Percentiles rank a stretch among this genome's conserved stretches.
Conservation (phyloP, 2,113 vertebrate species). For the Etheostoma spectabile region DNA sequence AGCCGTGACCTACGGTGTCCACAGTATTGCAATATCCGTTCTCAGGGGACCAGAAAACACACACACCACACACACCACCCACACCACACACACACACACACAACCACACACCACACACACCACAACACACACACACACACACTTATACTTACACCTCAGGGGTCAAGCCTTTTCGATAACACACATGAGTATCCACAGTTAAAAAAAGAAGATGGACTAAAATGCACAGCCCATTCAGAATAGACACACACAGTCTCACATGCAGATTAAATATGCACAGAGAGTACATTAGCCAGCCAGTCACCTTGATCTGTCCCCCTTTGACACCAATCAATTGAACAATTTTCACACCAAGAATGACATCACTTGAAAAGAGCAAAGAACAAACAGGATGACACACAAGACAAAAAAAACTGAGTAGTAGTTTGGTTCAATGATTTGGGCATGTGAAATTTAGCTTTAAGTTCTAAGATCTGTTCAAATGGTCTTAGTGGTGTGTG, state of each 20-base stretch:
- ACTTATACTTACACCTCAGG: not conserved
- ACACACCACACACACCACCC: too few relatives aligned
- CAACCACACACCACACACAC: too few relatives aligned
- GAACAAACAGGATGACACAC: constrained; percentile 29
- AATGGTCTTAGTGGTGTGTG: not conserved
- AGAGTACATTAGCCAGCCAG: constrained; percentile 61
- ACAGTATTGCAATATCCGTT: constrained; percentile 15
- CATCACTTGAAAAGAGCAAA: constrained; percentile 53
- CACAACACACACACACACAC: too few relatives aligned
- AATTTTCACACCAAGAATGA: constrained; percentile 42
- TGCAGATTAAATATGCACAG: constrained; percentile 46
- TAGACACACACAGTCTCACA: constrained; percentile 23
- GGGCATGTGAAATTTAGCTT: not conserved
- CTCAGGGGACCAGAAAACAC: constrained; percentile 39
- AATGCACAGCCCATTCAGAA: constrained; percentile 20
- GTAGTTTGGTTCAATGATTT: not conserved
- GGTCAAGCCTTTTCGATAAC: not conserved
- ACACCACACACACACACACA: too few relatives aligned
- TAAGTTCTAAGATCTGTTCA: not conserved
- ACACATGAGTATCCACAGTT: not conserved
- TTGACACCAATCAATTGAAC: constrained; percentile 59
- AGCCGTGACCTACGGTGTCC: constrained; percentile 49
- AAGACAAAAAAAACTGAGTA: too few relatives aligned
- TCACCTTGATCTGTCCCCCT: constrained; percentile 58
- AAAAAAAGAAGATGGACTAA: not conserved